Base-by-base conservation (phyloP, 2,888 invertebrate genomes). In the Branchellion lobata region DNA sequence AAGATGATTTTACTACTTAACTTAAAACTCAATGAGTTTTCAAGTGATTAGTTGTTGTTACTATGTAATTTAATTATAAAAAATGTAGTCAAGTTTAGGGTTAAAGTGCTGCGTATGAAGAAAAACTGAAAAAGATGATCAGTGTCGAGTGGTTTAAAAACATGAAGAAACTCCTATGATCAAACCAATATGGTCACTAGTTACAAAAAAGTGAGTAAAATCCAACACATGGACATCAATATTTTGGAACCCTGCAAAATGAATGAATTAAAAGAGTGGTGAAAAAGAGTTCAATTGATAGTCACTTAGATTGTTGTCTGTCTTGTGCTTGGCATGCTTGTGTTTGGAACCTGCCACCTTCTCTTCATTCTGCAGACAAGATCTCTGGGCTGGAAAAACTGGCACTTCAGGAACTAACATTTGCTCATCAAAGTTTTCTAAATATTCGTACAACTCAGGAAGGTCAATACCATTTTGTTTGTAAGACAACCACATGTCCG, bases 401-500 rank as follows among this genome's bases (percentile, higher is more conserved):
- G 69, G 69, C 14, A 69, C 69, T 14, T 69, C 69, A 29, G 14
- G 33, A 8, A 29, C 31, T n/a, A 34, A 3, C 29, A n/a, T 5
- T 14, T 31, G 5, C 8, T 31, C 31, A 14, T 69, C 69, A 69
- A 34, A n/a, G 69, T 34, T 33, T 29, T 31, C 69, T 29, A 69
- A 18, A 34, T 69, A 69, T 29, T 69, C 69, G 14, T 34, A n/a
- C 69, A 69, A 29, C 8, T 69, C 69, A 8, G 31, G 11, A 29
- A 69, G 27, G 21, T 69, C 34, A 11, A 69, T 31, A 8, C 34
- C 34, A 34, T 69, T 33, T 69, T 69, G 31, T n/a, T 33, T 33
- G 34, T 33, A 69, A 27, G 69, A 69, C 29, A 69, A 34, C 33
- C 69, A 69, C 33, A 69, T 21, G 33, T 69, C 69, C 3, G 31